Evolutionary conservation across 37 sponge, comb jelly and placozoan genomes (phyloP).

Genomic region (Eunapius fragilis): DNA sequence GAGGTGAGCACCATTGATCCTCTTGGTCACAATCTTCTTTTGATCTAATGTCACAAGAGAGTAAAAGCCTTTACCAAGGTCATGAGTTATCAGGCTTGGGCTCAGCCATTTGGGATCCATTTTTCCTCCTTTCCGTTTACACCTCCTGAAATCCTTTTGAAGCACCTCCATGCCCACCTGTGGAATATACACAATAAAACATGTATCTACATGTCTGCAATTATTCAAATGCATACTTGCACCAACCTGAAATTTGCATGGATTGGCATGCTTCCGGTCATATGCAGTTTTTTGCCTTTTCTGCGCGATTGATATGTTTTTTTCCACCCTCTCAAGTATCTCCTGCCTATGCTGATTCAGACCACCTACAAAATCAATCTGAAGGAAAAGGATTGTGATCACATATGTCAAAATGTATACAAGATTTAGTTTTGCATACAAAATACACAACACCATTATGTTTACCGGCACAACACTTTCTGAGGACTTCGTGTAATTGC

Average conservation of each 20-base stretch:
- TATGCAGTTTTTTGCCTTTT: constrained; percentile 22
- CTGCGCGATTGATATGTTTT: constrained; percentile 34
- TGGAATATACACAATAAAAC: not conserved
- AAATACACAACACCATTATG: no score
- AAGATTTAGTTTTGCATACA: no score
- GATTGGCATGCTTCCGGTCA: constrained; percentile 21
- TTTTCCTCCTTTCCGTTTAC: constrained; percentile 12
- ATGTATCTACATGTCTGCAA: not conserved
- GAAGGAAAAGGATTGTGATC: no score
- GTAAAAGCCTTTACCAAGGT: constrained; percentile 22
- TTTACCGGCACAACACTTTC: no score
- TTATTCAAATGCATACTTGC: not conserved
- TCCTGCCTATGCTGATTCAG: not conserved
- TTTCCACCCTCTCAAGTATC: constrained; percentile 6
- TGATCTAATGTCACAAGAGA: constrained; percentile 7
- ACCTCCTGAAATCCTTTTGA: constrained; percentile 9
- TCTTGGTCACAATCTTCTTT: not conserved
- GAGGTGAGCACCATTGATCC: constrained; percentile 20
- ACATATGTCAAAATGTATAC: no score
- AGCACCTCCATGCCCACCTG: constrained; percentile 7
- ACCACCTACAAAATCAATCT: no score
- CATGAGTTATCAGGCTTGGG: not conserved
- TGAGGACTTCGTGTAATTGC: no score
- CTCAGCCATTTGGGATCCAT: constrained; percentile 25
- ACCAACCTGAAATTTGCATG: constrained; percentile 14